Evolutionary conservation across 1,140 invertebrate genomes (phyloP).

Genomic region (Lordiphosa stackelbergi): DNA sequence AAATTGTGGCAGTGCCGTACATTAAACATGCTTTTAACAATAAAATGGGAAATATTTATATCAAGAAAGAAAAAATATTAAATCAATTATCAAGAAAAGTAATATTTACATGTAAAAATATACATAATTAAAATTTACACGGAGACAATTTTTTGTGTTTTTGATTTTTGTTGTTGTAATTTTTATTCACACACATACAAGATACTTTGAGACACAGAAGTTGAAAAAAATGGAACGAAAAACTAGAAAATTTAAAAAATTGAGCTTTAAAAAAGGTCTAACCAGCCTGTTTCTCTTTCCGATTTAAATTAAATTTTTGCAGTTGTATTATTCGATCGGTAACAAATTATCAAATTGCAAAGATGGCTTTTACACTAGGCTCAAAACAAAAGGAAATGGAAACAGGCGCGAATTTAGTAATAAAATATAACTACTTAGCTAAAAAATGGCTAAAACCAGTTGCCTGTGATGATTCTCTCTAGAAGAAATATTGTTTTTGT

Average conservation of each 20-base stretch:
- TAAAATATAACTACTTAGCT: no score
- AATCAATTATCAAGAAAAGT: slow-evolving; percentile 28
- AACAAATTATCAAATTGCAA: no score
- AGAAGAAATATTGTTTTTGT: no score
- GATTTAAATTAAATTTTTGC: no score
- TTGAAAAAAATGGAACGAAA: slow-evolving; percentile 35
- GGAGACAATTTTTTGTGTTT: slow-evolving; percentile 29
- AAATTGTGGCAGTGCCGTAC: slow-evolving; percentile 54
- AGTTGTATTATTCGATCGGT: no score
- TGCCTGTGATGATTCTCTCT: no score
- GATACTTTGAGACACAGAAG: slow-evolving; percentile 77
- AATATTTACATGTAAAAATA: slow-evolving; percentile 61
- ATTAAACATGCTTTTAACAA: slow-evolving; percentile 61
- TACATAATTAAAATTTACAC: slow-evolving; percentile 34
- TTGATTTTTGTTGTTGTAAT: slow-evolving; percentile 45
- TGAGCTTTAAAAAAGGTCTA: slow-evolving; percentile 10
- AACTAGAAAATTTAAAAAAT: slow-evolving; percentile 12
- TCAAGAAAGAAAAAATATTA: slow-evolving; percentile 16
- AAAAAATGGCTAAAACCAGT: no score
- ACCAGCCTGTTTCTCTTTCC: no score
- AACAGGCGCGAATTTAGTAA: no score
- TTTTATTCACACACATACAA: slow-evolving; percentile 77
- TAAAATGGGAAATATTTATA: slow-evolving; percentile 10
- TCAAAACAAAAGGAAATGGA: no score
- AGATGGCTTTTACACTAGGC: no score